Percentiles rank a stretch among this genome's conserved stretches.
These are phyloP conservation scores for Stigmatopora nigra DNA, from an alignment of 2,113 vertebrate genomes.

Conservation along the genomic window DNA sequence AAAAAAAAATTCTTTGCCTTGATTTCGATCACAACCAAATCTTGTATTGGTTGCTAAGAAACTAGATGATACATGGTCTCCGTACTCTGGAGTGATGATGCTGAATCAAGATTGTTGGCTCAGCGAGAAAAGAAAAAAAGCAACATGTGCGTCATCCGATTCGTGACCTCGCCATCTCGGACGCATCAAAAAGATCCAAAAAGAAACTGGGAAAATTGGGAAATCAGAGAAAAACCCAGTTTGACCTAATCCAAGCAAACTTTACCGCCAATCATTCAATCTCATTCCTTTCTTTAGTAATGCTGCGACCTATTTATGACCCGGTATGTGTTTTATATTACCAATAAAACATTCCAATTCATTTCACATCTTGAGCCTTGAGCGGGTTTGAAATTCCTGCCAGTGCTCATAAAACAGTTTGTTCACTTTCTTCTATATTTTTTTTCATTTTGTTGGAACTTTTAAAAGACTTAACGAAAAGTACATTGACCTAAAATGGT, in stretches of 20 bases:
- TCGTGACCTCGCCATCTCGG: not conserved
- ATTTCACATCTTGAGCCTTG: constrained; percentile 22
- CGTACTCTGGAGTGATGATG: not conserved
- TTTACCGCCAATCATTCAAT: not conserved
- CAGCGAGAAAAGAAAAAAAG: not conserved
- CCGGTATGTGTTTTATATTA: constrained; percentile 43
- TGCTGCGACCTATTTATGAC: constrained; percentile 3
- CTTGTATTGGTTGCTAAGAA: not conserved
- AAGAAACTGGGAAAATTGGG: not conserved
- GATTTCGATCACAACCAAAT: not conserved
- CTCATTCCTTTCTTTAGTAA: no score
- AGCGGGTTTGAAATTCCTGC: constrained; percentile 32
- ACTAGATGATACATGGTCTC: not conserved
- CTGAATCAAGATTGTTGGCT: not conserved
- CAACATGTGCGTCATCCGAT: not conserved
- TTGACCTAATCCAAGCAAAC: no score
- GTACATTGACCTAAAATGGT: constrained; percentile 46
- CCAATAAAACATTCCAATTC: constrained; percentile 17
- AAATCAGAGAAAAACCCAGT: no score
- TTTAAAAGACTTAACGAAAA: constrained; percentile 17
- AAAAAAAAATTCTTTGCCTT: not conserved
- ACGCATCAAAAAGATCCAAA: not conserved
- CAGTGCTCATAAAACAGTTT: constrained; percentile 46
- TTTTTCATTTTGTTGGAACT: constrained; percentile 36
- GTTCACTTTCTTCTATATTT: constrained; percentile 45